Conservation (phyloP, 2,797 vertebrate genomes). For the Echeneis naucrates region DNA sequence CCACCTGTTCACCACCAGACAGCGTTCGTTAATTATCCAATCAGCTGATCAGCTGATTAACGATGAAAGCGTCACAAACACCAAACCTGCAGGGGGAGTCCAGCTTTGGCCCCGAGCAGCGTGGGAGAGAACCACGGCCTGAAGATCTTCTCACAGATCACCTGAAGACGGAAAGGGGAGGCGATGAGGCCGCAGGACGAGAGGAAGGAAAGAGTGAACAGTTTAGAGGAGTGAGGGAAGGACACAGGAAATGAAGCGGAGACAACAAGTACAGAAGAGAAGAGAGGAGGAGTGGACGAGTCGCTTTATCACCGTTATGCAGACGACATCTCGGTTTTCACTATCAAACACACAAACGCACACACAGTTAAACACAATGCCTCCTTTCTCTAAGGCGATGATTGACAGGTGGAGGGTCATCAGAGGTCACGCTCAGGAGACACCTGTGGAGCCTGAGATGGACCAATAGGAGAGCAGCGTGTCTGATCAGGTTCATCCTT, state of each 20-base stretch:
- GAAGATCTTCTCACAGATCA: slow-evolving; percentile 98
- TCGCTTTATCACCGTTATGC: slow-evolving; percentile 15
- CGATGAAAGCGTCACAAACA: too few relatives aligned
- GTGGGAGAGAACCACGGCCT: slow-evolving; percentile 90
- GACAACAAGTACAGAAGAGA: neutral
- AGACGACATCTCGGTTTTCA: slow-evolving; percentile 37
- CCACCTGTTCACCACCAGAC: slow-evolving; percentile 66
- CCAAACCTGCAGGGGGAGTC: slow-evolving; percentile 82
- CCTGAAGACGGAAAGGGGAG: slow-evolving; percentile 81
- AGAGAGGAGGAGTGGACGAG: neutral
- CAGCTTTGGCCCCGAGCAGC: slow-evolving; percentile 77
- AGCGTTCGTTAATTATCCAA: neutral
- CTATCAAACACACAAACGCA: slow-evolving; percentile 10
- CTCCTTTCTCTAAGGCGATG: slow-evolving; percentile 67
- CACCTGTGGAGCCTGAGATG: slow-evolving; percentile 33
- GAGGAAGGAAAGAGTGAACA: too few relatives aligned
- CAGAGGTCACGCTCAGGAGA: slow-evolving; percentile 62
- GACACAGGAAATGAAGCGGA: neutral
- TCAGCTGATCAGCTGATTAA: too few relatives aligned
- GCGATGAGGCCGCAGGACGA: too few relatives aligned
- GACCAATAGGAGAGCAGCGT: slow-evolving; percentile 51
- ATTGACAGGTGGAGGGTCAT: slow-evolving; percentile 62
- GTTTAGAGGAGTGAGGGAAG: neutral
- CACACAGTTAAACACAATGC: slow-evolving; percentile 60
- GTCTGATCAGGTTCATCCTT: neutral